Base-by-base conservation (phyloP, 2,888 invertebrate species). In the Diogma glabrata region DNA sequence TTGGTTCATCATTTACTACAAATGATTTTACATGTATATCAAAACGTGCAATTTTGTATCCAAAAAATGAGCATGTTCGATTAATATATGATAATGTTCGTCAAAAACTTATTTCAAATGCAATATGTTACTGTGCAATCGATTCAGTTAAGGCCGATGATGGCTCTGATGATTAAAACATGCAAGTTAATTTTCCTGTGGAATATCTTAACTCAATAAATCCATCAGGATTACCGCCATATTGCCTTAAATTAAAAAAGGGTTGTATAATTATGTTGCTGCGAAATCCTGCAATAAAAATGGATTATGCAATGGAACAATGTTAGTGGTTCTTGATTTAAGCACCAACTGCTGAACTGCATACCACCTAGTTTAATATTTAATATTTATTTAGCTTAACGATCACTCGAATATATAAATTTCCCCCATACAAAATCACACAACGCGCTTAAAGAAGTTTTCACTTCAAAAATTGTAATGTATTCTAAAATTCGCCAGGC, bases 161-260 rank as follows among this genome's bases (percentile, higher is more conserved):
- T n/a, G n/a, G n/a, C n/a, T n/a, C 3, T 3, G 33, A 33, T 3
- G 33, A 33, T 33, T n/a, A 33, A 2, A 33, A 33, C 3, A 33
- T 33, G n/a, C 33, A 33, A 33, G 33, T 33, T 33, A 33, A 33
- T 33, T 33, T 33, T 33, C 33, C 33, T 14, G 33, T 33, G 6
- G 33, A 33, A 33, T 10, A 10, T 33, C 33, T 33, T 33, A 33
- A 33, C 33, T 33, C 33, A 33, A 33, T 33, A 33, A 33, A 33
- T 10, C 4, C 33, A 3, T 33, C 33, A 3, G 12, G 2, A 3
- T 2, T 3, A 12, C 33, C 33, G 16, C 4, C 9, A 33, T 33
- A 33, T 33, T 33, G 33, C 33, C 33, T 10, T 33, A 33, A 33
- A 33, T 33, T 33, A 33, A 33, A 33, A 33, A 33, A 33, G n/a